These are phyloP conservation scores for Neoaliturus tenellus DNA, from an alignment of 2,888 invertebrate species.

Conservation along the genomic window DNA sequence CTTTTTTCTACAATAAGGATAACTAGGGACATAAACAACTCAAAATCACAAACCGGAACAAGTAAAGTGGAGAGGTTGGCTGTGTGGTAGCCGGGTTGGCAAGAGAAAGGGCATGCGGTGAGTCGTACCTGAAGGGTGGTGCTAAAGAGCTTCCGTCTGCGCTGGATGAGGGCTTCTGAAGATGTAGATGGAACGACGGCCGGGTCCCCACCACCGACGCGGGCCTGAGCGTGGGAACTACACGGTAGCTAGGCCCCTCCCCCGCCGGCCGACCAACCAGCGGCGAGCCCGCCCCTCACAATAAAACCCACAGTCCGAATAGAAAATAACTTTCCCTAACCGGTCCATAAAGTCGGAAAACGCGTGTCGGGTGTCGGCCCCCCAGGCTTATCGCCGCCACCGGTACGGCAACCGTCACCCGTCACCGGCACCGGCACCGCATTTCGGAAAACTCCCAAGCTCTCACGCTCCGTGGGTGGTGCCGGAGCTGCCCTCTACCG, in stretches of 20 bases:
- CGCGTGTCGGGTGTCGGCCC: conserved; percentile 25
- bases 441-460: not conserved
- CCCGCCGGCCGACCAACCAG: conserved; percentile 59
- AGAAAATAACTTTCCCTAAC: conserved; percentile 52
- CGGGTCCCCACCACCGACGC: conserved; percentile 72
- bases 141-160: conserved; percentile 52
- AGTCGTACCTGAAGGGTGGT: conserved; percentile 46
- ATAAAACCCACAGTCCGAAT: conserved; percentile 31
- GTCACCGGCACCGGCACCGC: not conserved
- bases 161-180: conserved; percentile 59
- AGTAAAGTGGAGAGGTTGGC: not conserved
- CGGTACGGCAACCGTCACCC: not conserved
- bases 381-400: conserved; percentile 6
- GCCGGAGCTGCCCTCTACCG: no score
- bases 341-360: conserved; percentile 45
- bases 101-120: conserved; percentile 31
- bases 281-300: conserved; percentile 21
- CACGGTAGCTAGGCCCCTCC: conserved; percentile 77
- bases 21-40: not conserved
- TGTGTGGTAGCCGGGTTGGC: not conserved
- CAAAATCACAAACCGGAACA: conserved; percentile 17
- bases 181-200: conserved; percentile 69
- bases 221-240: conserved; percentile 79
- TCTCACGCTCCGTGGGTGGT: not conserved
- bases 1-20: not conserved